These are phyloP conservation scores for Abrostola tripartita DNA, from an alignment of 2,888 invertebrate species.

Conservation along the genomic window DNA sequence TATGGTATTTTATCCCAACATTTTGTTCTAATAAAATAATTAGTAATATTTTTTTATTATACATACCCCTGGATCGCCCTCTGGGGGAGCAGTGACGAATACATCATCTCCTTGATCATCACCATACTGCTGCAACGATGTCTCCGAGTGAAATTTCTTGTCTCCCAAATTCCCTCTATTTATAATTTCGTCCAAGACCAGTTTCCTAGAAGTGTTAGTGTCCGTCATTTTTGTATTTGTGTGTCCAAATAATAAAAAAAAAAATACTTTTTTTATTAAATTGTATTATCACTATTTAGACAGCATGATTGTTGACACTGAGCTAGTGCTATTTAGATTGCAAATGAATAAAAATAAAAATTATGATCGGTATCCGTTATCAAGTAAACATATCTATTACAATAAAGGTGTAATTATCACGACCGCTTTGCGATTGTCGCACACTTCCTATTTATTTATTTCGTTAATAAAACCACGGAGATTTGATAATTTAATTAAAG, in stretches of 20 bases:
- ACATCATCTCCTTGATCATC: conserved; percentile 67
- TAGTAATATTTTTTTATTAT: not conserved
- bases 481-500: conserved; percentile 21
- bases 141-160: conserved; percentile 82
- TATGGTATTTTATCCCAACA: no score
- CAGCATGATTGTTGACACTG: conserved; percentile 58
- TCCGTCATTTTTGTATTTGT: conserved; percentile 66
- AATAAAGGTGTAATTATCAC: conserved; percentile 71
- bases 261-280: not conserved
- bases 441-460: conserved; percentile 48
- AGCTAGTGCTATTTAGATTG: conserved; percentile 74
- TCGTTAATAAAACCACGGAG: conserved; percentile 6
- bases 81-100: conserved; percentile 43
- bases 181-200: conserved; percentile 73
- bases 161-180: conserved; percentile 76
- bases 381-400: conserved; percentile 65
- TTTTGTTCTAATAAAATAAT: not conserved
- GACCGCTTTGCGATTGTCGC: conserved; percentile 25
- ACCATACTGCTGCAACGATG: conserved; percentile 76
- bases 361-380: conserved; percentile 72
- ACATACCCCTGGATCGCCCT: conserved; percentile 77
- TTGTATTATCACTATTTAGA: conserved; percentile 29
- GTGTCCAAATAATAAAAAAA: conserved; percentile 2
- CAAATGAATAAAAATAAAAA: conserved; percentile 78
- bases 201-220: conserved; percentile 60